Evolutionary conservation across 2,113 vertebrate genomes (phyloP).

Genomic region (Strigops habroptila): DNA sequence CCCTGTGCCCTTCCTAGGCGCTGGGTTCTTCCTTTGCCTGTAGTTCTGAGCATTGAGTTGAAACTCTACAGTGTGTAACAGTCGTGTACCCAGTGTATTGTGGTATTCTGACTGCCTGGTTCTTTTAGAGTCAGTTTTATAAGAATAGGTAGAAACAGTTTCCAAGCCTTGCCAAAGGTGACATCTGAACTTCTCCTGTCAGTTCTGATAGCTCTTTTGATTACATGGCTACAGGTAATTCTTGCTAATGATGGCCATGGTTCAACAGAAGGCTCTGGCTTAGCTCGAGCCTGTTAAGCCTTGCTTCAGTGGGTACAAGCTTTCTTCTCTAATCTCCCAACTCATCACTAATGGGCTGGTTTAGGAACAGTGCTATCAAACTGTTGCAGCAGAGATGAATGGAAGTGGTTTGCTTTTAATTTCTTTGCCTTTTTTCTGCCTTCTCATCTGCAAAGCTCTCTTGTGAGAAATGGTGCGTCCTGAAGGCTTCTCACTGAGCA

Average conservation of each 20-base stretch:
- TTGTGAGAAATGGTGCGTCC: not conserved
- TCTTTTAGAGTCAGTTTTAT: not conserved
- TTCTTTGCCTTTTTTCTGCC: not conserved
- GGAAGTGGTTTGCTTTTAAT: not conserved
- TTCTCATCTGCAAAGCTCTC: not conserved
- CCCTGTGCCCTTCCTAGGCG: not conserved
- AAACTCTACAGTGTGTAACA: not conserved
- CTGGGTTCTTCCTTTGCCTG: not conserved
- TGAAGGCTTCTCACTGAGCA: not conserved
- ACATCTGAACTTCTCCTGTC: conserved; percentile 51
- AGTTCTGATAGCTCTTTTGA: conserved; percentile 38
- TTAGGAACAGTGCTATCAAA: not conserved
- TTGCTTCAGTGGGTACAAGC: conserved; percentile 16
- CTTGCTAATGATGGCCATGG: conserved; percentile 39
- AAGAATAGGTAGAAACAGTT: not conserved
- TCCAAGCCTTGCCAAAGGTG: conserved; percentile 27
- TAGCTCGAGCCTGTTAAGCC: conserved; percentile 22
- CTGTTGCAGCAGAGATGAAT: not conserved
- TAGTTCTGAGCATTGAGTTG: not conserved
- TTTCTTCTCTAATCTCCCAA: conserved; percentile 37
- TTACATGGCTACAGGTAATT: conserved; percentile 56
- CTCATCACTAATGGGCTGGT: conserved; percentile 15
- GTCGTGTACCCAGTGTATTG: not conserved
- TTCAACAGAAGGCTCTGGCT: conserved; percentile 35
- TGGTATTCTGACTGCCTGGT: not conserved